Evolutionary conservation across 23 tunicate species (phyloP).

Genomic region (Diplosoma virens): DNA sequence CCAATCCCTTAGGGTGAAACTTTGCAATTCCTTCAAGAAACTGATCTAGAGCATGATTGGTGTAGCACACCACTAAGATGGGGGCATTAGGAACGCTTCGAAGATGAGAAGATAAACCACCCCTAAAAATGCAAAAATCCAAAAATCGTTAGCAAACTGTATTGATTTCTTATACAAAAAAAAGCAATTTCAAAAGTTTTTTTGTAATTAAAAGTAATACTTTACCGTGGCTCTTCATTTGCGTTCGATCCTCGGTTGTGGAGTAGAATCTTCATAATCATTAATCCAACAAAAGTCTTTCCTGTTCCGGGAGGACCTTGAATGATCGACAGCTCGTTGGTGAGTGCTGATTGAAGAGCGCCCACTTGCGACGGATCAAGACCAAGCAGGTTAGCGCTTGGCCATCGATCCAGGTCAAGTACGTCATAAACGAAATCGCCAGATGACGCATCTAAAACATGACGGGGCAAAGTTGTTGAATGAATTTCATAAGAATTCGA

Average conservation of each 20-base stretch:
- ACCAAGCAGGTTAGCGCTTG: background rate
- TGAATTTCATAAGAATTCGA: too few relatives aligned
- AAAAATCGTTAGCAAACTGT: too few relatives aligned
- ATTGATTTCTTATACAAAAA: too few relatives aligned
- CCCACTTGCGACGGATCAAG: conserved; percentile 30
- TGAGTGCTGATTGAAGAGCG: conserved; percentile 40
- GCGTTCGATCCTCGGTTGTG: too few relatives aligned
- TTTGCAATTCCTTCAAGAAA: conserved; percentile 32
- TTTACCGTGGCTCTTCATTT: too few relatives aligned
- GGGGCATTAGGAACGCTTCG: conserved; percentile 2
- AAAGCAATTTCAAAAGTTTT: too few relatives aligned
- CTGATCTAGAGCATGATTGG: conserved; percentile 59
- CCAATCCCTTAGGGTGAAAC: conserved; percentile 15
- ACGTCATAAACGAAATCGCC: too few relatives aligned
- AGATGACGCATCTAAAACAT: too few relatives aligned
- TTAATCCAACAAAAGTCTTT: conserved; percentile 39
- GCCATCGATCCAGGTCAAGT: too few relatives aligned
- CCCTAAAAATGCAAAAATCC: too few relatives aligned
- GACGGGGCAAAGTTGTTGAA: too few relatives aligned
- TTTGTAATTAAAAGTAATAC: too few relatives aligned
- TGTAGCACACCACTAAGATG: conserved; percentile 56
- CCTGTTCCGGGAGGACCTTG: conserved; percentile 78
- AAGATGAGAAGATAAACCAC: background rate
- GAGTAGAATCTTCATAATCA: conserved; percentile 36
- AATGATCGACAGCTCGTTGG: conserved; percentile 40